Percentiles rank a stretch among this genome's conserved stretches.
These are phyloP conservation scores for Drosophila grimshawi DNA, from an alignment of 1,140 invertebrate species.

Conservation along the genomic window DNA sequence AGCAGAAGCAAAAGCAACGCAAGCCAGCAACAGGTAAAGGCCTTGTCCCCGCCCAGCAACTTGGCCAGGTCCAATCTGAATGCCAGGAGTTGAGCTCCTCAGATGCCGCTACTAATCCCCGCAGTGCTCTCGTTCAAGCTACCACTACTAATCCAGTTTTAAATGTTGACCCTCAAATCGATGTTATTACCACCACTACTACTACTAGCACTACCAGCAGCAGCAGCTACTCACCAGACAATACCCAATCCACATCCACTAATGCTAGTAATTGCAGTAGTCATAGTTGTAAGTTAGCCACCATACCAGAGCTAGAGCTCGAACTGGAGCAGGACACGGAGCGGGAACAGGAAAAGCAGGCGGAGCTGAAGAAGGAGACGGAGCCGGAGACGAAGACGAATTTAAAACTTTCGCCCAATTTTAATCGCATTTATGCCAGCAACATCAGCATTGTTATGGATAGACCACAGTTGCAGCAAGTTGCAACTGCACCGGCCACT, in stretches of 20 bases:
- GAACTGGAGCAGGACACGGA: conserved; percentile 41
- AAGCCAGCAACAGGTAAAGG: conserved; percentile 67
- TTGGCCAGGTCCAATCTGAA: conserved; percentile 32
- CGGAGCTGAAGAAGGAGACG: conserved; percentile 34
- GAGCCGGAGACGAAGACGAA: conserved; percentile 27
- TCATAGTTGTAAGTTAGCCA: conserved; percentile 79
- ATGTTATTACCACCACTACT: conserved; percentile 51
- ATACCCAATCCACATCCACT: conserved; percentile 39
- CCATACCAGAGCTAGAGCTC: conserved; percentile 68
- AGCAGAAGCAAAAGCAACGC: conserved; percentile 31
- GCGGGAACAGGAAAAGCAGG: neutral
- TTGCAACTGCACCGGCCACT: neutral
- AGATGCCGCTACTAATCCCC: conserved; percentile 59
- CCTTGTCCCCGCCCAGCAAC: conserved; percentile 37
- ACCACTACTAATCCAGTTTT: conserved; percentile 70
- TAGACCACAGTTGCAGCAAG: neutral
- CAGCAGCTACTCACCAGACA: conserved; percentile 30
- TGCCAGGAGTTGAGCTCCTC: conserved; percentile 17
- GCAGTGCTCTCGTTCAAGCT: conserved; percentile 45
- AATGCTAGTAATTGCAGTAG: conserved; percentile 71
- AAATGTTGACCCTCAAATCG: conserved; percentile 49
- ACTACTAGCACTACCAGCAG: conserved; percentile 7
- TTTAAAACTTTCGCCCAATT: conserved; percentile 74
- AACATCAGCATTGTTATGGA: conserved; percentile 73
- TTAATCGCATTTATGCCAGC: conserved; percentile 79